Conservation (phyloP, 2,888 invertebrate species). For the Myathropa florea region DNA sequence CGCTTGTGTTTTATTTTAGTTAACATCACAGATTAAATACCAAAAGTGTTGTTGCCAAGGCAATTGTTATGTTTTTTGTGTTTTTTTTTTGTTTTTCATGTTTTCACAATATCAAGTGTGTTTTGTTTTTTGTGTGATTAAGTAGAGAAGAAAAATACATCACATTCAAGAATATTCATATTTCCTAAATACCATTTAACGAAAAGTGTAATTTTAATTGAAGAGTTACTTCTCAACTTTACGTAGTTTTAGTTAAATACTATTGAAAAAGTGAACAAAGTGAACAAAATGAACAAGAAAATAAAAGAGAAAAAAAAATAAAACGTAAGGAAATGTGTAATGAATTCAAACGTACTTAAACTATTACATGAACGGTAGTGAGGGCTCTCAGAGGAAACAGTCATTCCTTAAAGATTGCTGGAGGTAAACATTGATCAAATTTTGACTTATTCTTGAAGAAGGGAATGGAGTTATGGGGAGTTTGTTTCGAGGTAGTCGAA, state of each 20-base stretch:
- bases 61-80: slow-evolving; percentile 39
- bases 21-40: slow-evolving; percentile 74
- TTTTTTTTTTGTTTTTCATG: slow-evolving; percentile 15
- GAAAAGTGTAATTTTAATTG: slow-evolving; percentile 26
- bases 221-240: slow-evolving; percentile 40
- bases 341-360: neutral
- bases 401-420: too few species aligned
- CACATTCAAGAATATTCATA: slow-evolving; percentile 67
- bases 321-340: neutral
- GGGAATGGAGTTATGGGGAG: too few species aligned
- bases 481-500: too few species aligned
- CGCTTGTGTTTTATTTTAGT: slow-evolving; percentile 57
- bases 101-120: slow-evolving; percentile 27
- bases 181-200: slow-evolving; percentile 56
- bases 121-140: slow-evolving; percentile 22
- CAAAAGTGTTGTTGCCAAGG: slow-evolving; percentile 68
- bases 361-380: neutral
- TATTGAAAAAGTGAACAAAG: neutral
- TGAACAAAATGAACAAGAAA: neutral
- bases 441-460: too few species aligned
- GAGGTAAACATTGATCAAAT: too few species aligned
- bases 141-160: slow-evolving; percentile 70
- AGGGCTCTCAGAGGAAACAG: too few species aligned
- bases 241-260: neutral
- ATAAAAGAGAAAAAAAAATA: neutral